Evolutionary conservation across 64 coral and sea anemone genomes (phyloP).

Genomic region (Stichodactyla mertensii): DNA sequence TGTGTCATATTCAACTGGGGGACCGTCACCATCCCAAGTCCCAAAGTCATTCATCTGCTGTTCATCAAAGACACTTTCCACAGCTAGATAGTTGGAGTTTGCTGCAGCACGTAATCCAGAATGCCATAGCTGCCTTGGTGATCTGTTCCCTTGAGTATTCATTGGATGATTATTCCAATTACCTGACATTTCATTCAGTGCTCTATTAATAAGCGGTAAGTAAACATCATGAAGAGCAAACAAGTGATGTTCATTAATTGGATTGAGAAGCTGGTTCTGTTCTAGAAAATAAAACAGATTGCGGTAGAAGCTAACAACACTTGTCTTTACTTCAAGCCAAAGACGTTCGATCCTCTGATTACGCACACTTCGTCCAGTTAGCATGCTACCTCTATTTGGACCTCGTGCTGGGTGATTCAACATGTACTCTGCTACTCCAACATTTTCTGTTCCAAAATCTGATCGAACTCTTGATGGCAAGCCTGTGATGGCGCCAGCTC

Average conservation of each 20-base stretch:
- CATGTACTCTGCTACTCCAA: conserved; percentile 13
- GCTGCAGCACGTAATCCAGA: conserved; percentile 21
- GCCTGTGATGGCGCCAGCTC: too few species aligned
- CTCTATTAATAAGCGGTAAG: conserved; percentile 18
- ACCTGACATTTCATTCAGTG: conserved; percentile 18
- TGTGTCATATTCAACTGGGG: conserved; percentile 17
- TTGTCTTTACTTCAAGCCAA: conserved; percentile 14
- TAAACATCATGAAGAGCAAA: conserved; percentile 23
- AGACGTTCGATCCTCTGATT: conserved; percentile 32
- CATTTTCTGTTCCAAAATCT: conserved; percentile 15
- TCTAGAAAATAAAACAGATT: conserved; percentile 35
- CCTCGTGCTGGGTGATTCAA: neutral
- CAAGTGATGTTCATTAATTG: conserved; percentile 25
- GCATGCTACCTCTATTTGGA: neutral
- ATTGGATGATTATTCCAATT: conserved; percentile 57
- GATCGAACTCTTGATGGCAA: conserved; percentile 19
- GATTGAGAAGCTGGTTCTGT: conserved; percentile 23
- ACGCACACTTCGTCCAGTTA: conserved; percentile 15
- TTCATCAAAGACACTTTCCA: conserved; percentile 35
- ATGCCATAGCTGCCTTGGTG: neutral
- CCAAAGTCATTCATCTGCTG: conserved; percentile 52
- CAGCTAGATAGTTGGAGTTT: conserved; percentile 40
- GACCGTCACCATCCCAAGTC: conserved; percentile 19
- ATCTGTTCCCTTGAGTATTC: neutral
- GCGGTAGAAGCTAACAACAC: conserved; percentile 17